A percentile compares a stretch with the other conserved stretches of the same genome.
Evolutionary conservation across 2,888 invertebrate species (phyloP).

Genomic region (Quadroppia sp.): DNA sequence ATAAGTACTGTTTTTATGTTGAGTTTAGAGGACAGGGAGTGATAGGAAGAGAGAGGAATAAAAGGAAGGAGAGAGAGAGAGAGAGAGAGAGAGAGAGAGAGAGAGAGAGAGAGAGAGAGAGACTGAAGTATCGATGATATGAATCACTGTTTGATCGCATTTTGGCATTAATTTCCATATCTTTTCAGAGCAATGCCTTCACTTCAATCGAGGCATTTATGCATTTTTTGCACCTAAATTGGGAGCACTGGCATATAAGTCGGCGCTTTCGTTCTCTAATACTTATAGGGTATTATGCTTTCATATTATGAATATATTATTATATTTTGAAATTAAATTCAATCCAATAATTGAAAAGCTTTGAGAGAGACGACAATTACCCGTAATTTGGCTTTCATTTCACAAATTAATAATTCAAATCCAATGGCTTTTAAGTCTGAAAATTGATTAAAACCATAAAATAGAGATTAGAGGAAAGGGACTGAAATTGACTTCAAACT

Average conservation of each 20-base stretch:
- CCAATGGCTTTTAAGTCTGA: background rate
- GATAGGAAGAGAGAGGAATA: background rate
- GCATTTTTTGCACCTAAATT: slow-evolving; percentile 19
- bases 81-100: slow-evolving; percentile 19
- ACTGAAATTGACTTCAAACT: background rate
- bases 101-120: slow-evolving; percentile 17
- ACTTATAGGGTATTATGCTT: slow-evolving; percentile 24
- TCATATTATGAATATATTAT: background rate
- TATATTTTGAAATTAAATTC: slow-evolving; percentile 9
- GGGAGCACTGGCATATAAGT: slow-evolving; percentile 16
- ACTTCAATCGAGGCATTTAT: slow-evolving; percentile 31
- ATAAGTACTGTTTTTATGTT: no score
- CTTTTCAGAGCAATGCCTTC: slow-evolving; percentile 37
- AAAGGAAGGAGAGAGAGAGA: background rate
- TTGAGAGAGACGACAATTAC: slow-evolving; percentile 2
- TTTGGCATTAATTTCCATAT: slow-evolving; percentile 30
- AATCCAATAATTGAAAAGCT: slow-evolving; percentile 9
- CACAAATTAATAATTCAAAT: slow-evolving; percentile 25
- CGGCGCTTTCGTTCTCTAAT: slow-evolving; percentile 32
- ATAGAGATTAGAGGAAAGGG: slow-evolving; percentile 11
- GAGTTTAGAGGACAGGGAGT: background rate
- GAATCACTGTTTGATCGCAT: background rate
- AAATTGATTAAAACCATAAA: slow-evolving; percentile 16
- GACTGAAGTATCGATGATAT: slow-evolving; percentile 11
- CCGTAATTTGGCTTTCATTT: background rate